A percentile compares a stretch with the other conserved stretches of the same genome.
Evolutionary conservation across 2,888 invertebrate species (phyloP).

Genomic region (Apotomis turbidana): DNA sequence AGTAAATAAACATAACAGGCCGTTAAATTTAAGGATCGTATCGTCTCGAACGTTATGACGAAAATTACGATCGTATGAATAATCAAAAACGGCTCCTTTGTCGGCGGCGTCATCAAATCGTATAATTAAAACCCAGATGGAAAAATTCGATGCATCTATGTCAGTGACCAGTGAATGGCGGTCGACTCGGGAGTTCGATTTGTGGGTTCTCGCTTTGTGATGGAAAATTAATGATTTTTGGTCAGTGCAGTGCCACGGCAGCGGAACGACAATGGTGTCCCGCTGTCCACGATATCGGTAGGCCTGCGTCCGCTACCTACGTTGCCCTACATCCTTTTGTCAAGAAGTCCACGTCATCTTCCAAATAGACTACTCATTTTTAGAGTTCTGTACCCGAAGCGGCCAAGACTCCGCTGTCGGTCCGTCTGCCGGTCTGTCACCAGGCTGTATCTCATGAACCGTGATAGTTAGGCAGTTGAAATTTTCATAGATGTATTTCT

Average conservation of each 20-base stretch:
- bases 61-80: conserved; percentile 37
- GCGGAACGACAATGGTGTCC: conserved; percentile 79
- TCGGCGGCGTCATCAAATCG: conserved; percentile 50
- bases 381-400: not conserved
- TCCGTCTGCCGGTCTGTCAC: too few relatives aligned
- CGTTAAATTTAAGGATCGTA: conserved; percentile 21
- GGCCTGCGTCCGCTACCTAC: conserved; percentile 73
- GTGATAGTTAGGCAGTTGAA: too few relatives aligned
- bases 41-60: conserved; percentile 19
- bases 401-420: too few relatives aligned
- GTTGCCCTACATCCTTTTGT: conserved; percentile 71
- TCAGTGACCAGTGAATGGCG: conserved; percentile 76
- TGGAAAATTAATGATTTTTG: conserved; percentile 83
- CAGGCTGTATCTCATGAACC: too few relatives aligned
- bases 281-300: conserved; percentile 81
- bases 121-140: conserved; percentile 75
- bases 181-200: conserved; percentile 75
- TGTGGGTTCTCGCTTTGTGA: conserved; percentile 83
- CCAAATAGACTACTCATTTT: conserved; percentile 21
- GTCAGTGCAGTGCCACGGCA: conserved; percentile 77
- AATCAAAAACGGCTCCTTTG: conserved; percentile 45
- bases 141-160: conserved; percentile 65
- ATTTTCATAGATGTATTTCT: too few relatives aligned
- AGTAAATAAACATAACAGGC: conserved; percentile 13
- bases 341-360: conserved; percentile 73